Evolutionary conservation across 2,888 invertebrate species (phyloP), one percentile per base, ranked within the genome.

Genomic region (Margaritifera margaritifera): DNA sequence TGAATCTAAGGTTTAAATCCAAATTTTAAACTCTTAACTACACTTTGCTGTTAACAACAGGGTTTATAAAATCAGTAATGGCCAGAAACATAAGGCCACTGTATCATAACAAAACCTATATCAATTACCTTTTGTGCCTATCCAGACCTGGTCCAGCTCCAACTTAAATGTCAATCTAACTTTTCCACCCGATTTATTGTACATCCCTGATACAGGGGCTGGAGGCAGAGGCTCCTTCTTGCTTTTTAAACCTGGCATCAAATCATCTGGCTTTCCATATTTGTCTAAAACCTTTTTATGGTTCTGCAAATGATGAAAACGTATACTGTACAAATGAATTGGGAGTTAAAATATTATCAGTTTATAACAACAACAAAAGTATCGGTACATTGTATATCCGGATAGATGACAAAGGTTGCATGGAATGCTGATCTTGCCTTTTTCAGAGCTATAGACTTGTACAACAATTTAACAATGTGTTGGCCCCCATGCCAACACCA

Each of bases 111-210:
- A 42, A 15, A 42, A 42, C 15, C 11, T 42, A 42, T 42, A n/a
- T 8, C 31, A 50, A 72, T 64, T 71, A 90, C 91, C 91, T 91
- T 96, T 96, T 61, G 96, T 96, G 69, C 96, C 96, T 59, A 96
- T 93, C 96, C 96, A 96, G 22, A 96, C 91, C 89, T 96, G 95
- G 88, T 97, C 96, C 79, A 93, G 92, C 89, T 96, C 96, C 84
- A 96, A 92, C 92, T 97, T 97, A 90, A 97, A 97, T 61, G 96
- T 96, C 72, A 97, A 92, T 81, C 96, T 92, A 65, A 97, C 95
- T 92, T 96, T 96, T 6, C 95, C 95, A 22, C 96, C 96, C 72
- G 93, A 93, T 88, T 96, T 95, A 90, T 96, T 96, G 87, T 96
- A 91, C 96, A 97, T 96, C 61, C 96, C 96, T 77, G 94, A 93